A percentile compares a stretch with the other conserved stretches of the same genome.
phyloP scores from a whole-genome alignment of 2,888 invertebrate genomes.

The Mechanitis messenoides region DNA sequence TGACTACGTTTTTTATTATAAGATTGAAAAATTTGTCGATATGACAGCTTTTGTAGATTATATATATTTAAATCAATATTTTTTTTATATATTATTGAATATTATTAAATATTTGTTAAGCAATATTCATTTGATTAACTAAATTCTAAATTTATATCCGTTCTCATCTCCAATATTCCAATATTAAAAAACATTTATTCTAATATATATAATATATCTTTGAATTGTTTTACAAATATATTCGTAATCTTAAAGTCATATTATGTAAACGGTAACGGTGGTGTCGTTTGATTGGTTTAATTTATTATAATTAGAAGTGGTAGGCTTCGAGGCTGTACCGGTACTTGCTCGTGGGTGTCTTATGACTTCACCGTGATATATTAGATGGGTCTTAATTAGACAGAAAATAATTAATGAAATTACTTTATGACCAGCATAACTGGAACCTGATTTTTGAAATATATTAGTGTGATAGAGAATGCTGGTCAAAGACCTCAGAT shows the following conservation, averaged over 20 bases:
- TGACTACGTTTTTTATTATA: too few relatives aligned
- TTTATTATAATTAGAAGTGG: slow-evolving; percentile 41
- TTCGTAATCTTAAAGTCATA: background rate
- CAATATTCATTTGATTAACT: too few relatives aligned
- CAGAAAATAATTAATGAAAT: slow-evolving; percentile 37
- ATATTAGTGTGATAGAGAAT: slow-evolving; percentile 22
- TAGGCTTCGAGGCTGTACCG: slow-evolving; percentile 19
- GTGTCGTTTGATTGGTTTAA: slow-evolving; percentile 32
- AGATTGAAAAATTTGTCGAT: too few relatives aligned
- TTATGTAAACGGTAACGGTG: slow-evolving; percentile 1
- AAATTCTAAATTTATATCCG: too few relatives aligned
- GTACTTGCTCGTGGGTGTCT: slow-evolving; percentile 32
- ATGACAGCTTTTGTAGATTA: too few relatives aligned
- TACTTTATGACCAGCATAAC: slow-evolving; percentile 32
- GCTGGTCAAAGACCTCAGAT: slow-evolving; percentile 7
- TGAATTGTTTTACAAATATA: too few relatives aligned
- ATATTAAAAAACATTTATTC: too few relatives aligned
- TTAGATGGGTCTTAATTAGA: slow-evolving; percentile 36
- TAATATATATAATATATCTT: too few relatives aligned
- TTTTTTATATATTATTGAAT: too few relatives aligned
- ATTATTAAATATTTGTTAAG: too few relatives aligned
- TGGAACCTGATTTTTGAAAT: slow-evolving; percentile 18
- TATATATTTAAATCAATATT: too few relatives aligned
- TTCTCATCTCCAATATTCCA: too few relatives aligned
- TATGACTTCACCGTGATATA: slow-evolving; percentile 37